phyloP scores from a whole-genome alignment of 1,140 invertebrate species.

The Carposina sasakii region DNA sequence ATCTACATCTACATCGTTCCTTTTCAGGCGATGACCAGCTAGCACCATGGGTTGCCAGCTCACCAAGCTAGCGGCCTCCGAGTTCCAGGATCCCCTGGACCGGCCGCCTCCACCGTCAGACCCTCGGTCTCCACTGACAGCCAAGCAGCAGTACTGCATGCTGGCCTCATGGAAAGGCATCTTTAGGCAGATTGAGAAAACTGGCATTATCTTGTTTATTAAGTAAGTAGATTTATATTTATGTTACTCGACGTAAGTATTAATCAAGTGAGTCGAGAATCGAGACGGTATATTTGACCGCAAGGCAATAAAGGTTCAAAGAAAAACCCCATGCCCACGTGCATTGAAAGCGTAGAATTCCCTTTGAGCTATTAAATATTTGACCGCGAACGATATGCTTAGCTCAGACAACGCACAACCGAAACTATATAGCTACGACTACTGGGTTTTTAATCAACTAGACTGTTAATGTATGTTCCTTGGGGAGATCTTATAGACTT shows the following conservation, averaged over 20 bases:
- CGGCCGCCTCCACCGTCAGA: conserved; percentile 48
- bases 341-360: no score
- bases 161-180: conserved; percentile 63
- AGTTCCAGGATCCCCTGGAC: conserved; percentile 42
- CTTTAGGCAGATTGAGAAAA: conserved; percentile 58
- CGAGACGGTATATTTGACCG: not conserved
- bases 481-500: no score
- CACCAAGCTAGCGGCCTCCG: conserved; percentile 47
- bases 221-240: conserved; percentile 42
- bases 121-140: conserved; percentile 51
- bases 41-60: conserved; percentile 53
- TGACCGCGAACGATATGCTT: no score
- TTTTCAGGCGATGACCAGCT: no score
- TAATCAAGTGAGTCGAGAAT: no score
- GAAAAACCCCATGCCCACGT: no score
- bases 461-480: no score
- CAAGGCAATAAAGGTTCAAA: not conserved
- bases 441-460: no score
- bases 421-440: no score
- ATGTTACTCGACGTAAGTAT: not conserved
- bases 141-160: conserved; percentile 63
- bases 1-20: no score
- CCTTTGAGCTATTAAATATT: no score
- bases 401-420: no score
- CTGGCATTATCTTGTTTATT: conserved; percentile 55